Evolutionary conservation across 2,888 invertebrate genomes (phyloP).

Genomic region (Coremacera marginata): DNA sequence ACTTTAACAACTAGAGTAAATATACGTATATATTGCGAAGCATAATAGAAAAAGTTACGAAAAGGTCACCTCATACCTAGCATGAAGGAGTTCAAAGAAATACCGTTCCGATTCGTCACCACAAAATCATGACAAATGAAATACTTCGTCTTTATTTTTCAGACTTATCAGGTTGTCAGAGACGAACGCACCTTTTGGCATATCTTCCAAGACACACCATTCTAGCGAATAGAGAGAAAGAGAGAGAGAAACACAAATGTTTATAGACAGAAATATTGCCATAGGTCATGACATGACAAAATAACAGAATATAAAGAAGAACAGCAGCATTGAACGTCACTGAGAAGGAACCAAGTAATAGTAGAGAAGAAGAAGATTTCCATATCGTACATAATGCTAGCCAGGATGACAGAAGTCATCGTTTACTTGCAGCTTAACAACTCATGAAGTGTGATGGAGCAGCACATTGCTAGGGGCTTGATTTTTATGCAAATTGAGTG

Average conservation of each 20-base stretch:
- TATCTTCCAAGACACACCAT: neutral
- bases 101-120: too few species aligned
- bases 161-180: neutral
- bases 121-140: neutral
- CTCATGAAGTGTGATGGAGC: slow-evolving; percentile 14
- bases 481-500: slow-evolving; percentile 4
- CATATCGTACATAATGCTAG: neutral
- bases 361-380: neutral
- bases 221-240: too few species aligned
- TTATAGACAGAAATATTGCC: slow-evolving; percentile 3
- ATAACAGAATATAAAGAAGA: neutral
- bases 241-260: neutral
- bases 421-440: slow-evolving; percentile 8
- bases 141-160: slow-evolving; percentile 8
- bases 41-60: neutral
- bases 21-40: neutral
- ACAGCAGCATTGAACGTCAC: neutral
- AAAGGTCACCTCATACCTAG: too few species aligned
- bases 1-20: neutral
- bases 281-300: neutral
- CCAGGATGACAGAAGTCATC: slow-evolving; percentile 12
- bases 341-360: neutral
- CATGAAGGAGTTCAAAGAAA: too few species aligned
- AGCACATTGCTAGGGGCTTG: neutral
- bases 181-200: neutral